Evolutionary conservation across 2,888 invertebrate species (phyloP), one percentile per base, ranked within the genome.

Genomic region (Salticus scenicus): DNA sequence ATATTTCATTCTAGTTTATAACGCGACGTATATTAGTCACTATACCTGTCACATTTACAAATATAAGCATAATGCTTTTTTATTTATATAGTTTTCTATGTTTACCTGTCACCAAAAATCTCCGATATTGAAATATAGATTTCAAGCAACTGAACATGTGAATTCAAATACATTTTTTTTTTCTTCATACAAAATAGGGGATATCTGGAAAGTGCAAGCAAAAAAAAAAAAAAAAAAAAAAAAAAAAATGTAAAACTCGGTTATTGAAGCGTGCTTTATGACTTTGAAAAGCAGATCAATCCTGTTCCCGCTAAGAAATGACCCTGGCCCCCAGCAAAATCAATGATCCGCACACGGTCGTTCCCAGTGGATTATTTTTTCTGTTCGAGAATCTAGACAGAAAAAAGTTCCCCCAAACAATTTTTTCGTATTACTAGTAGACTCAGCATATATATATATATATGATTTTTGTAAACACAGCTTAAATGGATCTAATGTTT

Each of bases 201-300:
- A 17, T 47, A 7, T 24, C 24, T 24, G 12, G 57, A 57, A 57
- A 7, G 12, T 24, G 4, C 12, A 47, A 47, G 24, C 57, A 57
- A 57, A 24, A 57, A 57, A 24, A 80, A n/a, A n/a, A n/a, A n/a
- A n/a, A n/a, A n/a, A n/a, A n/a, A n/a, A n/a, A n/a, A n/a, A n/a
- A n/a, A n/a, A n/a, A n/a, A n/a, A n/a, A n/a, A n/a, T n/a, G 67
- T 20, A 69, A 67, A 81, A 74, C 74, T 74, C 47, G 67, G 51
- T 81, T 74, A 81, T 41, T 24, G 74, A 67, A 74, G 74, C 69
- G 69, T 74, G 69, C 30, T 67, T 74, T 81, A 72, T 51, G 74
- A 74, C 69, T 51, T 73, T 57, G 41, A 24, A 67, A 74, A 51
- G 28, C n/a, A 69, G 57, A 81, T 81, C 81, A 69, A 81, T 81